Evolutionary conservation across 2,113 vertebrate genomes (phyloP).

Genomic region (Globicephala melas): DNA sequence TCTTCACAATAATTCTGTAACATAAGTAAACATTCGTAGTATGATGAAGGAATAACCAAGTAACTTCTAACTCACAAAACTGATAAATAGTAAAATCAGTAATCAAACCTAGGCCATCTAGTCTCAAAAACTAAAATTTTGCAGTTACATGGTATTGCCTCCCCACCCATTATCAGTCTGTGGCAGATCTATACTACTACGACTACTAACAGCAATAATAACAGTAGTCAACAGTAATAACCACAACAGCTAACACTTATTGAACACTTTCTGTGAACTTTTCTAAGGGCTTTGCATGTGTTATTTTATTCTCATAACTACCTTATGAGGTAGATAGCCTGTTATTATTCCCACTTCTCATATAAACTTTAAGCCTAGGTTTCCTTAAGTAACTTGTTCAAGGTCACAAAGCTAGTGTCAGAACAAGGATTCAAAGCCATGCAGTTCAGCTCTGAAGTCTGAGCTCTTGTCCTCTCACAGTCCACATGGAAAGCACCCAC

Average conservation of each 20-base stretch:
- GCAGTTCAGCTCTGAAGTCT: slow-evolving; percentile 4
- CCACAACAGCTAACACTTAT: background rate
- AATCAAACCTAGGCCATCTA: slow-evolving; percentile 17
- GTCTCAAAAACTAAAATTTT: slow-evolving; percentile 29
- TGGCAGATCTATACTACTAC: background rate
- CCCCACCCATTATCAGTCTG: background rate
- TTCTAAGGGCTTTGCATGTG: slow-evolving; percentile 4
- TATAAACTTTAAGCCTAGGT: background rate
- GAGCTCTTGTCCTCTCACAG: background rate
- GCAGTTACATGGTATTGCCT: background rate
- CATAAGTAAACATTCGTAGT: background rate
- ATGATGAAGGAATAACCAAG: slow-evolving; percentile 18
- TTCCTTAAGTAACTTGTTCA: slow-evolving; percentile 27
- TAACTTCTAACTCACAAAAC: background rate
- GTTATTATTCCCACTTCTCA: slow-evolving; percentile 33
- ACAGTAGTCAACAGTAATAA: slow-evolving; percentile 36
- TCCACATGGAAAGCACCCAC: background rate
- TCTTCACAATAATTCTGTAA: slow-evolving; percentile 20
- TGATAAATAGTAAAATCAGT: background rate
- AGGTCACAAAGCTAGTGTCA: background rate
- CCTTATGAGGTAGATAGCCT: background rate
- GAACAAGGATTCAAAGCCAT: slow-evolving; percentile 9
- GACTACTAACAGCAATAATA: background rate
- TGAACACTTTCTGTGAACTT: slow-evolving; percentile 29
- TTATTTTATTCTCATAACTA: slow-evolving; percentile 8